These are phyloP conservation scores for Conops quadrifasciatus DNA, from an alignment of 2,888 invertebrate species.

Conservation along the genomic window DNA sequence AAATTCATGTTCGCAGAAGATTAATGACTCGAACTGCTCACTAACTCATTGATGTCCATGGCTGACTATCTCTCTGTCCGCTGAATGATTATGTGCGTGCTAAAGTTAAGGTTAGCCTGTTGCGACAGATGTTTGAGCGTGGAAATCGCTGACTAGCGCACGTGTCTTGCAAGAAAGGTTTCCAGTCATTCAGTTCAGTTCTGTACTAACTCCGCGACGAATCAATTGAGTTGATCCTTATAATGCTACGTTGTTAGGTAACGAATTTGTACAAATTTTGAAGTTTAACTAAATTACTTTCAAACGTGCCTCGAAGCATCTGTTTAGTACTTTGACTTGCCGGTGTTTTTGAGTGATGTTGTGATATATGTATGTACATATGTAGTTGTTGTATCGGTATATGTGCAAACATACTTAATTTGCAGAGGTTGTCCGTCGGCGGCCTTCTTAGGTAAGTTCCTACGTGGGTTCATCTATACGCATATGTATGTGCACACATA, in stretches of 20 bases:
- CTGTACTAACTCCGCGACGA: slow-evolving; percentile 8
- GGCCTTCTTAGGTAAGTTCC: neutral
- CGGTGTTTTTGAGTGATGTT: slow-evolving; percentile 4
- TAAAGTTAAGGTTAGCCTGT: neutral
- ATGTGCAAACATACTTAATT: neutral
- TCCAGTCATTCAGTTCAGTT: slow-evolving; percentile 19
- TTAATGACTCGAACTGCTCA: neutral
- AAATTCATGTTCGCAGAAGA: too few species aligned
- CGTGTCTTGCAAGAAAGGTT: slow-evolving; percentile 21
- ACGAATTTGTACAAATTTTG: too few species aligned
- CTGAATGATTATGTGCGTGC: neutral
- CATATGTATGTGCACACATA: neutral
- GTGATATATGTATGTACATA: neutral
- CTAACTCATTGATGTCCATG: neutral
- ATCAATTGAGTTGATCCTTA: neutral
- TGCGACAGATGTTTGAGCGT: slow-evolving; percentile 8
- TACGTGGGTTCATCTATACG: neutral
- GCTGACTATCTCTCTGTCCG: neutral
- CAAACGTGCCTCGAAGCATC: neutral
- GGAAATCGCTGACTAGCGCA: slow-evolving; percentile 10
- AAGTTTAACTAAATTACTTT: neutral
- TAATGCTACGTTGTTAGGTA: neutral
- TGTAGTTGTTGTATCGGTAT: neutral
- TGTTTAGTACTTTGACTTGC: neutral
- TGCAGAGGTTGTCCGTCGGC: neutral